phyloP scores from a whole-genome alignment of 2,113 vertebrate genomes.

The Daubentonia madagascariensis region DNA sequence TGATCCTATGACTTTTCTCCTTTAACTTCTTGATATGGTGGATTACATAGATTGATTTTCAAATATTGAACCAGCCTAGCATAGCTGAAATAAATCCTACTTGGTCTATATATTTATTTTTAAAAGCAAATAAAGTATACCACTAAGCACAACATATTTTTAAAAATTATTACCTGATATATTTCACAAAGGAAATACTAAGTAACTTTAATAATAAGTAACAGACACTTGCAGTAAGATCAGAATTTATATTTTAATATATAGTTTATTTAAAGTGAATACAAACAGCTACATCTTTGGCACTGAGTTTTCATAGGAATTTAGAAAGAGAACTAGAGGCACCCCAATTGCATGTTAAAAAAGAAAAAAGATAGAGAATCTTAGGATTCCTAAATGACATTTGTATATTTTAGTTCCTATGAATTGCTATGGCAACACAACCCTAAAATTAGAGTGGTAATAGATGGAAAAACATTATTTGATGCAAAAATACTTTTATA shows the following conservation, averaged over 20 bases:
- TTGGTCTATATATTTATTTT: neutral
- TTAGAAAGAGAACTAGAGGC: neutral
- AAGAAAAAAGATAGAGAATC: neutral
- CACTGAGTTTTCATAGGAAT: neutral
- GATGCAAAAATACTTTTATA: neutral
- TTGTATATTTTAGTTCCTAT: neutral
- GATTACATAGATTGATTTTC: neutral
- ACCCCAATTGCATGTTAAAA: neutral
- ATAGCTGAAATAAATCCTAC: neutral
- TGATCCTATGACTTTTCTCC: neutral
- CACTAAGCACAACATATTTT: accelerated
- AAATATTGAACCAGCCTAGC: neutral
- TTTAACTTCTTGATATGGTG: neutral
- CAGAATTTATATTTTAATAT: neutral
- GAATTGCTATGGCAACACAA: neutral
- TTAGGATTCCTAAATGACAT: neutral
- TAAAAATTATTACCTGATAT: neutral
- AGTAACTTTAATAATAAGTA: neutral
- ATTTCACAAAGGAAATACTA: neutral
- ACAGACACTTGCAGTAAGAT: neutral
- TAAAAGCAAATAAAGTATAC: neutral
- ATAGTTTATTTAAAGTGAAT: neutral
- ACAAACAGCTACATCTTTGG: neutral
- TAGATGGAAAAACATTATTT: neutral
- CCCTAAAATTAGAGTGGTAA: neutral